phyloP scores from a whole-genome alignment of 2,113 vertebrate species.

The Pomatostomus ruficeps region DNA sequence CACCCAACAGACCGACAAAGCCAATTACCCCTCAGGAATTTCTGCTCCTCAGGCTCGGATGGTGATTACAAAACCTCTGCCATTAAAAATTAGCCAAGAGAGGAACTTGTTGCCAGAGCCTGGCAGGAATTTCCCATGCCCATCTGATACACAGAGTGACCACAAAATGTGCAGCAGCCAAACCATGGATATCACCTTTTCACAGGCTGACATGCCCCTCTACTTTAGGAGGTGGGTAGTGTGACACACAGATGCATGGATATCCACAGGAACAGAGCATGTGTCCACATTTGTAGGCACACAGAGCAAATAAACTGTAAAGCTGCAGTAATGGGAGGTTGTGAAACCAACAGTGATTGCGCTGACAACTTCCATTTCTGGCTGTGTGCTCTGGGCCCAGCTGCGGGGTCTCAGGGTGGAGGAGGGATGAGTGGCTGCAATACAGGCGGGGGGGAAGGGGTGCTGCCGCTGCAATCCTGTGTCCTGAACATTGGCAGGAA shows the following conservation, averaged over 20 bases:
- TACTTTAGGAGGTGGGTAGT: not conserved
- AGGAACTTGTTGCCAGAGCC: slow-evolving; percentile 23
- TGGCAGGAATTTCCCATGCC: slow-evolving; percentile 51
- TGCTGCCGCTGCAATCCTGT: not conserved
- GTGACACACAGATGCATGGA: not conserved
- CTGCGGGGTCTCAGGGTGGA: not conserved
- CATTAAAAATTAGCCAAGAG: slow-evolving; percentile 69
- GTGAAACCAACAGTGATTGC: slow-evolving; percentile 28
- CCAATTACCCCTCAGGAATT: slow-evolving; percentile 71
- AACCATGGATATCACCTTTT: not conserved
- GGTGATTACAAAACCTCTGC: slow-evolving; percentile 66
- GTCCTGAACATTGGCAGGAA: not conserved
- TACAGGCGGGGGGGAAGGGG: not conserved
- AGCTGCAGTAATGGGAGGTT: not conserved
- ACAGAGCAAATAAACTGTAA: not conserved
- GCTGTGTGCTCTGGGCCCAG: not conserved
- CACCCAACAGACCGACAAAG: slow-evolving; percentile 63
- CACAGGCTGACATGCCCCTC: not conserved
- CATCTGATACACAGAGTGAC: not conserved
- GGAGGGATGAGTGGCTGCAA: not conserved
- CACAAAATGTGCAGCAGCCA: not conserved
- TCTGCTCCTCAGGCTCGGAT: slow-evolving; percentile 59
- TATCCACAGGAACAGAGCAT: not conserved
- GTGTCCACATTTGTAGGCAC: not conserved
- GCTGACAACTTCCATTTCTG: slow-evolving; percentile 2